Evolutionary conservation across 2,888 invertebrate genomes (phyloP).

Genomic region (Mythimna albipuncta): DNA sequence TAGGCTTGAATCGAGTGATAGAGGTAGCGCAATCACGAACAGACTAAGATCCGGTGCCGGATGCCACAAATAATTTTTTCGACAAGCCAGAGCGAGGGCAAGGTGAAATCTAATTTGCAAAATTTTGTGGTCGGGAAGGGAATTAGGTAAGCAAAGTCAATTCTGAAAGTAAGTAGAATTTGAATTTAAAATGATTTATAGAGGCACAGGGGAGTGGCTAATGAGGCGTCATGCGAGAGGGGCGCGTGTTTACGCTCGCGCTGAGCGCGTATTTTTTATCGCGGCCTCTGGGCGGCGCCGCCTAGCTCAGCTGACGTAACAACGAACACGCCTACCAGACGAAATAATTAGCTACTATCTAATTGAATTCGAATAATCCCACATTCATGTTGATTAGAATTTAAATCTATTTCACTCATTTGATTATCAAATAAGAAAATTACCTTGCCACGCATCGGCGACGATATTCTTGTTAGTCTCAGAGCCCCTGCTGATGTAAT

Average conservation of each 20-base stretch:
- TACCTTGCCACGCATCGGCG: slow-evolving; percentile 5
- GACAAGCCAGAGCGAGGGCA: slow-evolving; percentile 76
- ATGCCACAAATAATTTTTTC: slow-evolving; percentile 83
- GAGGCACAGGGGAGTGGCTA: slow-evolving; percentile 89
- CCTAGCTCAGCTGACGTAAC: slow-evolving; percentile 75
- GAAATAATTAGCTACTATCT: slow-evolving; percentile 69
- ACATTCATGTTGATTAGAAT: slow-evolving; percentile 39
- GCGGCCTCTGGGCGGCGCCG: slow-evolving; percentile 79
- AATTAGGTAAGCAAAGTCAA: slow-evolving; percentile 89
- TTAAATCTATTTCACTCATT: slow-evolving; percentile 35
- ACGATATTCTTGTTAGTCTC: slow-evolving; percentile 13
- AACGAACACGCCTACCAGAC: slow-evolving; percentile 75
- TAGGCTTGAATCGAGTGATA: slow-evolving; percentile 67
- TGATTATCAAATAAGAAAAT: slow-evolving; percentile 18
- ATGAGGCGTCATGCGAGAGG: slow-evolving; percentile 90
- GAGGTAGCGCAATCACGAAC: slow-evolving; percentile 74
- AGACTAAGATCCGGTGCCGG: slow-evolving; percentile 76
- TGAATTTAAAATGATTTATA: slow-evolving; percentile 91
- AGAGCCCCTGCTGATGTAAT: not conserved
- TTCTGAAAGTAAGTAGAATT: slow-evolving; percentile 89
- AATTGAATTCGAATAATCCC: slow-evolving; percentile 60
- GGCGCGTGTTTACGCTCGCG: slow-evolving; percentile 87
- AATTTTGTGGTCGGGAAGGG: slow-evolving; percentile 85
- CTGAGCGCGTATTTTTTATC: slow-evolving; percentile 79
- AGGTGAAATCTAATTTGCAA: slow-evolving; percentile 88